These are phyloP conservation scores for Drosophila melanocephala DNA, from an alignment of 2,888 invertebrate genomes.

Conservation along the genomic window DNA sequence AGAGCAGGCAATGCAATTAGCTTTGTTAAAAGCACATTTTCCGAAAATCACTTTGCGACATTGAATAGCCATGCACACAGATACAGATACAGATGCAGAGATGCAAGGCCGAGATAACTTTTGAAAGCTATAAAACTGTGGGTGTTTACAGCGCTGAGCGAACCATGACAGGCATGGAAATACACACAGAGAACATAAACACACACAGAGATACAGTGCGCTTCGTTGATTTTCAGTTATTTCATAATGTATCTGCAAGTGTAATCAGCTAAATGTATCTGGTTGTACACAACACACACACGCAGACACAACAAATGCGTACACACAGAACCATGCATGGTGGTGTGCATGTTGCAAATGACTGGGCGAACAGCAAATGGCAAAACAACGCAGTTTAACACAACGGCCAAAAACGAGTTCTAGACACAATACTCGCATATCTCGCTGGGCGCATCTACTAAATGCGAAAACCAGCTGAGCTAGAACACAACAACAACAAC, in stretches of 20 bases:
- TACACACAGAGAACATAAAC: slow-evolving; percentile 12
- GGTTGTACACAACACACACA: slow-evolving; percentile 24
- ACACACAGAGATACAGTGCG: slow-evolving; percentile 48
- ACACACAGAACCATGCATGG: slow-evolving; percentile 40
- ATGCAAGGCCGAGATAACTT: slow-evolving; percentile 39
- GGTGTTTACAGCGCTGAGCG: slow-evolving; percentile 59
- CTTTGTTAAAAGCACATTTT: slow-evolving; percentile 34
- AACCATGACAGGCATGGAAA: slow-evolving; percentile 66
- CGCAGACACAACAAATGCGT: slow-evolving; percentile 39
- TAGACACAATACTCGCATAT: slow-evolving; percentile 67
- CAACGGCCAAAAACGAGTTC: slow-evolving; percentile 63
- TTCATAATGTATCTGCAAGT: slow-evolving; percentile 73
- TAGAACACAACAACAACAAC: slow-evolving; percentile 59
- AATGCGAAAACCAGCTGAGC: slow-evolving; percentile 75
- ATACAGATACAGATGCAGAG: slow-evolving; percentile 25
- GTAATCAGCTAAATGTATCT: slow-evolving; percentile 70
- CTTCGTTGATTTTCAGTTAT: slow-evolving; percentile 74
- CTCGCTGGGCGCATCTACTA: slow-evolving; percentile 62
- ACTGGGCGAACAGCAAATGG: slow-evolving; percentile 68
- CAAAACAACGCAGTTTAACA: slow-evolving; percentile 17
- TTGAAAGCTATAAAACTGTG: slow-evolving; percentile 26
- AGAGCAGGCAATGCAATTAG: slow-evolving; percentile 50
- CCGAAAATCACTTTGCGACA: slow-evolving; percentile 29
- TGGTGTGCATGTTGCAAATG: slow-evolving; percentile 78
- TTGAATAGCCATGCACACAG: slow-evolving; percentile 31